A percentile compares a stretch with the other conserved stretches of the same genome.
These are phyloP conservation scores for Myotis davidii DNA, from an alignment of 2,113 vertebrate species.

Conservation along the genomic window DNA sequence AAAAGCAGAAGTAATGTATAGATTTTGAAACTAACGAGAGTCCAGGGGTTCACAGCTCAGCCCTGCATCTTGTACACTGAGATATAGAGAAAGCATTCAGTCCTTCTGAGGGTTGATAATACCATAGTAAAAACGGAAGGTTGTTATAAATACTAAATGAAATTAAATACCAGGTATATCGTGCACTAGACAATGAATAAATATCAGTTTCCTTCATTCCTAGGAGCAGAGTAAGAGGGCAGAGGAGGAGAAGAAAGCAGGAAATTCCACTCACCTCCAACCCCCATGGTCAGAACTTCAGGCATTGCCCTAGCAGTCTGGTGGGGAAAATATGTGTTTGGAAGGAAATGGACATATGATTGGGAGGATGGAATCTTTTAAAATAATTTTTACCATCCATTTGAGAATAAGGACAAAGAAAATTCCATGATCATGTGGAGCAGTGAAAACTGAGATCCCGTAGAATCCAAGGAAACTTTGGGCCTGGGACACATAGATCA, in stretches of 20 bases:
- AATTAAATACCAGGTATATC: neutral
- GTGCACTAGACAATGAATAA: neutral
- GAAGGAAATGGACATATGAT: neutral
- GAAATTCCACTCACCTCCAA: neutral
- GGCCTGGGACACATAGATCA: neutral
- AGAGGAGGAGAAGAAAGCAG: neutral
- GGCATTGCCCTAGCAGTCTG: neutral
- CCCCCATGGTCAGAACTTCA: neutral
- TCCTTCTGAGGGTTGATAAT: neutral
- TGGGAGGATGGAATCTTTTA: neutral
- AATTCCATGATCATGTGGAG: neutral
- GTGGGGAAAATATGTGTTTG: neutral
- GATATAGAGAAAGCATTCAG: neutral
- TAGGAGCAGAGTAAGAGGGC: neutral
- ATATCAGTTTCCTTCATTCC: neutral
- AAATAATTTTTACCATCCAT: constrained; percentile 11
- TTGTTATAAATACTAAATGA: neutral
- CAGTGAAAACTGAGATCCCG: neutral
- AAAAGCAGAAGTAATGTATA: neutral
- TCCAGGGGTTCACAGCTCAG: neutral
- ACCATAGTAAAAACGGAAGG: neutral
- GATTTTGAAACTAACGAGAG: neutral
- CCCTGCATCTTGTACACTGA: neutral
- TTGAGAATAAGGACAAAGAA: constrained; percentile 15
- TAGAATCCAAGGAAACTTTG: neutral